phyloP scores from a whole-genome alignment of 2,113 vertebrate species.

The Tamias sibiricus region DNA sequence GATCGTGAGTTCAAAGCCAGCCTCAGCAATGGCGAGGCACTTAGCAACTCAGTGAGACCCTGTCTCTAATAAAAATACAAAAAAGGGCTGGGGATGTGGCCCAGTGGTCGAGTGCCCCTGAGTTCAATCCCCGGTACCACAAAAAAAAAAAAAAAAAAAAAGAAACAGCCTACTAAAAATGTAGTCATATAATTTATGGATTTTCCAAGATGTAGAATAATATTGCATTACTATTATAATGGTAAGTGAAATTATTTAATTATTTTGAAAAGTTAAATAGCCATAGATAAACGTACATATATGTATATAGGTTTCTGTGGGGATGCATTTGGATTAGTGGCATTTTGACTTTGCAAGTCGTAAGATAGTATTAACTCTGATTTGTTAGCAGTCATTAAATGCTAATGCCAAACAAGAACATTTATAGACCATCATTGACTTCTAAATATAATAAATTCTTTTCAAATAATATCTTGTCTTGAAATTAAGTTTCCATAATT shows the following conservation, averaged over 20 bases:
- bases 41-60: too few relatives aligned
- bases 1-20: too few relatives aligned
- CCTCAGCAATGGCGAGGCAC: too few relatives aligned
- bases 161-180: background rate
- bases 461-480: constrained; percentile 23
- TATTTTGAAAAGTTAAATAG: constrained; percentile 14
- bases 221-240: background rate
- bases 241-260: constrained; percentile 29
- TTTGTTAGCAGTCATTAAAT: background rate
- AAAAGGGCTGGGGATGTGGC: too few relatives aligned
- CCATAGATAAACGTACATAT: background rate
- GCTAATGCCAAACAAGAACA: background rate
- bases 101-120: too few relatives aligned
- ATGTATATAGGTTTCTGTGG: background rate
- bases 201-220: constrained; percentile 22
- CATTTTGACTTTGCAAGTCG: background rate
- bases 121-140: too few relatives aligned
- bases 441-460: constrained; percentile 33
- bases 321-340: background rate
- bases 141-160: too few relatives aligned
- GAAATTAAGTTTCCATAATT: background rate
- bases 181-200: background rate
- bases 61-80: too few relatives aligned
- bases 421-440: background rate
- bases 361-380: background rate